Evolutionary conservation across 64 coral and sea anemone species (phyloP).

Genomic region (Orbicella faveolata): DNA sequence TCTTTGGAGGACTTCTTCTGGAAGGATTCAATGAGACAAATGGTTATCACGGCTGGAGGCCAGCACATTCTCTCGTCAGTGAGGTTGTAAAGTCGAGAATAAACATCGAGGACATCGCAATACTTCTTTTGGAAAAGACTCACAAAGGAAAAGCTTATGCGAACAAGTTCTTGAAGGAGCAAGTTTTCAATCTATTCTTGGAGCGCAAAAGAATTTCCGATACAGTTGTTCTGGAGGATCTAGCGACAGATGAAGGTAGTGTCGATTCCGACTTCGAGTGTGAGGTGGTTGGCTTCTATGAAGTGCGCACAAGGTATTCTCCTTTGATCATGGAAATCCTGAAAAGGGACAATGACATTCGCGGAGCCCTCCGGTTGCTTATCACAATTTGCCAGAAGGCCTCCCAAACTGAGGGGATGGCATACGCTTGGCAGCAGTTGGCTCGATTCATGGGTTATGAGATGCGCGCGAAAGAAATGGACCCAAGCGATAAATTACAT

Average conservation of each 20-base stretch:
- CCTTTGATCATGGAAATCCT: slow-evolving; percentile 28
- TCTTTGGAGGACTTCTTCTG: slow-evolving; percentile 55
- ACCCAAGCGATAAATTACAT: not conserved
- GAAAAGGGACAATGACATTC: not conserved
- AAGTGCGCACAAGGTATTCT: slow-evolving; percentile 42
- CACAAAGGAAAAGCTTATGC: slow-evolving; percentile 36
- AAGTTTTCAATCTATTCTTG: slow-evolving; percentile 38
- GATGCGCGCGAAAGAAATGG: slow-evolving; percentile 21
- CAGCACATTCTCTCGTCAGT: slow-evolving; percentile 57
- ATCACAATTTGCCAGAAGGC: slow-evolving; percentile 31
- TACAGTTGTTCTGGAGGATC: not conserved
- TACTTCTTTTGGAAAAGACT: not conserved
- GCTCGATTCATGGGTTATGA: slow-evolving; percentile 61
- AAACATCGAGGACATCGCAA: not conserved
- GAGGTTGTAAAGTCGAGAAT: slow-evolving; percentile 48
- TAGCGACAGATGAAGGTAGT: not conserved
- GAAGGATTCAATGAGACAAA: slow-evolving; percentile 20
- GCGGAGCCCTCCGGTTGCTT: not conserved
- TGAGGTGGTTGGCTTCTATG: slow-evolving; percentile 13
- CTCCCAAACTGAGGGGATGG: slow-evolving; percentile 5
- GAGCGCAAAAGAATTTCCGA: slow-evolving; percentile 36
- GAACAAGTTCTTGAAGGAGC: slow-evolving; percentile 21
- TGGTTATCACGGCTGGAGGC: slow-evolving; percentile 64
- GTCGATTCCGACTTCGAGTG: not conserved
- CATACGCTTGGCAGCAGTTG: slow-evolving; percentile 59